Evolutionary conservation across 2,888 invertebrate species (phyloP), one percentile per base, ranked within the genome.

Genomic region (Drosophila eohydei): DNA sequence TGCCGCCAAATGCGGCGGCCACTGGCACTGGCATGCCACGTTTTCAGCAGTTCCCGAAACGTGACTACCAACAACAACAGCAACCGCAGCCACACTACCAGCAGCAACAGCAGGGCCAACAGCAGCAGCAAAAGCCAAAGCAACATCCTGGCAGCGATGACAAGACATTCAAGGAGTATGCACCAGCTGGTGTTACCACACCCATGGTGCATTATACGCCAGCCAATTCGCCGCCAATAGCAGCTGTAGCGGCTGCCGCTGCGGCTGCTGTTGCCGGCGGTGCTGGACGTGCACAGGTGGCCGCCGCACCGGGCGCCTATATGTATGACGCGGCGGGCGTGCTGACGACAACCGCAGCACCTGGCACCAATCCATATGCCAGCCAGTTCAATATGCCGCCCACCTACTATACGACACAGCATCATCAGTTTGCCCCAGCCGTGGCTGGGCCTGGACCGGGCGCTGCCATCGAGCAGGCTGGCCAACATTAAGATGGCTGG

Each of bases 251-350:
- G 11, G 86, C 86, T 7, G 82, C 80, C 11, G 76, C 63, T 4
- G 82, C 82, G 32, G 71, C 69, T 9, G 80, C 73, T 36, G 75
- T 73, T 28, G 75, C 76, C 68, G 68, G 90, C 73, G 65, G 78
- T 48, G 50, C 63, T 75, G 36, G 86, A 16, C 79, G 86, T 32
- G 82, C 80, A 6, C 73, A 74, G 57, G 82, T 86, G 55, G 72
- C 77, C 0, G 57, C 81, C 2, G 81, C 85, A n/a, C 78, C 81
- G 0, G 81, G 71, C 14, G 73, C 91, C 28, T 92, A 92, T 56
- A 92, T 92, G 92, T 92, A 92, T 59, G 92, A 92, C 71, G 91
- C 92, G n/a, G 88, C 89, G 41, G 92, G 92, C 21, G 91, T 92
- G 44, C 70, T 92, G 52, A 91, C 92, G 46, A 89, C 92, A 32